Evolutionary conservation across 2,888 invertebrate genomes (phyloP).

Genomic region (Pseudococcus longispinus): DNA sequence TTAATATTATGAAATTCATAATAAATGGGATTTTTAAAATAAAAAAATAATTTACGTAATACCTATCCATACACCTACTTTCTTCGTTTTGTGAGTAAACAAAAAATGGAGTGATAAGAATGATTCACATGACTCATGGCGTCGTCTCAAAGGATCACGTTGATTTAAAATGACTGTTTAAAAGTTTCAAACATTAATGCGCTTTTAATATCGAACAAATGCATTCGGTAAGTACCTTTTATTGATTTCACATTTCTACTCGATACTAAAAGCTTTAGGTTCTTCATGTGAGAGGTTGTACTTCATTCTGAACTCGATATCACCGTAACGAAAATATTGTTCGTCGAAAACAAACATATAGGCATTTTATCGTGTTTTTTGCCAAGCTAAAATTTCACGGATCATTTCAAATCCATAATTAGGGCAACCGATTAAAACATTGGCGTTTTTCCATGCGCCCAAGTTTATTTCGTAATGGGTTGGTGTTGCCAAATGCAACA

Average conservation of each 20-base stretch:
- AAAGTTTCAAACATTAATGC: no score
- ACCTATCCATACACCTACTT: no score
- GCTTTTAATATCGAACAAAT: neutral
- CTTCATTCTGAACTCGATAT: neutral
- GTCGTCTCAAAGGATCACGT: no score
- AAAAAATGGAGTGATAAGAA: no score
- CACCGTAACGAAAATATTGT: neutral
- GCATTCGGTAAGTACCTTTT: neutral
- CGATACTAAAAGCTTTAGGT: neutral
- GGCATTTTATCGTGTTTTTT: neutral
- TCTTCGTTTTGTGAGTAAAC: no score
- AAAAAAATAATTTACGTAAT: no score
- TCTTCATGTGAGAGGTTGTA: neutral
- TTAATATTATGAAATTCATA: no score
- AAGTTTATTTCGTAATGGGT: conserved; percentile 24
- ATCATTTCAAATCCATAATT: conserved; percentile 44
- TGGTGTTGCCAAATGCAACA: conserved; percentile 33
- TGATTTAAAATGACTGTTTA: no score
- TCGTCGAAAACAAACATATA: neutral
- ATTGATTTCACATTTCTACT: neutral
- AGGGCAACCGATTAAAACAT: conserved; percentile 34
- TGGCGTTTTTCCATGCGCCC: conserved; percentile 30
- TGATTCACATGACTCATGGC: no score
- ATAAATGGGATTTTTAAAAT: no score
- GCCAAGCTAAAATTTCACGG: neutral